These are phyloP conservation scores for Sphenopsis melanotis DNA, from an alignment of 2,797 vertebrate genomes.

Conservation along the genomic window DNA sequence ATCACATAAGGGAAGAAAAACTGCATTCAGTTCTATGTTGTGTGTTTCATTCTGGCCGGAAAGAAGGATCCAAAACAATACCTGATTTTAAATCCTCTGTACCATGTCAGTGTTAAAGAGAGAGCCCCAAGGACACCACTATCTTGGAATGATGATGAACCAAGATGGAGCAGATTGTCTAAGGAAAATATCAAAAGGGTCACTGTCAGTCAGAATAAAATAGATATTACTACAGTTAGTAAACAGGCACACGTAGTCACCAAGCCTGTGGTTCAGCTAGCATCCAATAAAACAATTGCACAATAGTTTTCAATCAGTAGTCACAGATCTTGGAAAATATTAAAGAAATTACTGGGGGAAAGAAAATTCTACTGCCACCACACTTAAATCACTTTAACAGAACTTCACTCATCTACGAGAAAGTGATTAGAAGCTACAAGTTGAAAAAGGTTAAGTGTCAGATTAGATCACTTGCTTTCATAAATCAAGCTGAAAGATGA, in stretches of 20 bases:
- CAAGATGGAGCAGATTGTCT: slow-evolving; percentile 78
- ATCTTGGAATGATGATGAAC: slow-evolving; percentile 71
- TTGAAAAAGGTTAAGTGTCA: neutral
- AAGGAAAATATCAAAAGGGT: slow-evolving; percentile 63
- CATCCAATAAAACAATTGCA: neutral
- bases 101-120: slow-evolving; percentile 75
- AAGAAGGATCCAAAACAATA: slow-evolving; percentile 58
- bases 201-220: slow-evolving; percentile 52
- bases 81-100: slow-evolving; percentile 83
- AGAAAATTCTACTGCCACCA: neutral
- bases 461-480: neutral
- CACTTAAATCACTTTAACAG: neutral
- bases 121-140: slow-evolving; percentile 69
- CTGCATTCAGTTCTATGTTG: neutral
- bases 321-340: neutral
- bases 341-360: neutral
- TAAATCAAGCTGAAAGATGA: slow-evolving; percentile 25
- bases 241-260: neutral
- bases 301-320: neutral
- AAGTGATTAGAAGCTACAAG: neutral
- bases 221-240: neutral
- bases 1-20: slow-evolving; percentile 46
- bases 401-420: neutral
- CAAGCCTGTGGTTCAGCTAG: neutral
- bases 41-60: slow-evolving; percentile 12